Evolutionary conservation across 2,888 invertebrate genomes (phyloP), one percentile per base, ranked within the genome.

Genomic region (Lasioglossum figueresi): DNA sequence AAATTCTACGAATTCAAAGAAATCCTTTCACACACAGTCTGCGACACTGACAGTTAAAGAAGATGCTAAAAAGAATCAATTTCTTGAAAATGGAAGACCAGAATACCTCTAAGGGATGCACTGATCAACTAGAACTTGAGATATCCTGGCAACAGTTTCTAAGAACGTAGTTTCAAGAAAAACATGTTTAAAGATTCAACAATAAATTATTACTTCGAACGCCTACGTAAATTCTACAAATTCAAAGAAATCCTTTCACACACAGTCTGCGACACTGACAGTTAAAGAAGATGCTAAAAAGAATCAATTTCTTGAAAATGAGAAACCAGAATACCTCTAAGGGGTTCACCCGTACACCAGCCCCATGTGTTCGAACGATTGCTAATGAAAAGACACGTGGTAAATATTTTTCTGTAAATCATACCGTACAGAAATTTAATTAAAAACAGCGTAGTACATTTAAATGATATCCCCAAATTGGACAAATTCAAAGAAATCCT

Each of bases 371-470:
- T 19, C 63, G 63, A 16, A 31, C 63, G 31, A 34, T 3, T 31
- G 19, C 63, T 63, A 63, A 31, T 19, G 34, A 31, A 31, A 63
- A 16, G 31, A 63, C 16, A 19, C 16, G 63, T 12, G 31, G 31
- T 19, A 23, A 37, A 68, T 37, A 68, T 68, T 34, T 37, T 37
- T 68, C 68, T 68, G 19, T 3, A 4, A 68, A 19, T 10, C 37
- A 2, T 68, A 37, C 37, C 68, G 68, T 37, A 23, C 23, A 23
- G 4, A 34, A 68, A 68, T 68, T 68, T 19, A 68, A 68, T 68
- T 68, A 68, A 68, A 68, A 63, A 19, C 68, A 34, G 10, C 68
- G 37, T 19, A 31, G 31, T 63, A 63, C 31, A 63, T 68, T 68
- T 68, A 23, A 68, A 23, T 23, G 23, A 37, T 68, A 37, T 68